Conservation (phyloP, 2,888 invertebrate genomes). For the Clivina fossor region DNA sequence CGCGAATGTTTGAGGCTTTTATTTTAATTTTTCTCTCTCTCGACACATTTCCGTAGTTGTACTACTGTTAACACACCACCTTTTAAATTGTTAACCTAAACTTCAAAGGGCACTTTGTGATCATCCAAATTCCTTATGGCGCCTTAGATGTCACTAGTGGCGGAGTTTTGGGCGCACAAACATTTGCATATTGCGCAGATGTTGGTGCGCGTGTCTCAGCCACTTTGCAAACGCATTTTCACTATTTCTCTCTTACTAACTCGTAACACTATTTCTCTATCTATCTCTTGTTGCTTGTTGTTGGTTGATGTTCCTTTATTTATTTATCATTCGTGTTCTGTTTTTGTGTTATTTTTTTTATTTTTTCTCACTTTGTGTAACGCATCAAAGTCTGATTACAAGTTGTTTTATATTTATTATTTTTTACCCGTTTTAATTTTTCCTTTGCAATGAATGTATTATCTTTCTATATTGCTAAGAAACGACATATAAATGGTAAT, state of each 20-base stretch:
- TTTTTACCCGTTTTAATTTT: slow-evolving; percentile 6
- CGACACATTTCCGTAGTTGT: slow-evolving; percentile 33
- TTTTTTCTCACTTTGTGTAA: slow-evolving; percentile 3
- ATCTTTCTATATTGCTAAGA: slow-evolving; percentile 28
- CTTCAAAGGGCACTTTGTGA: slow-evolving; percentile 49
- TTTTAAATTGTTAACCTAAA: slow-evolving; percentile 35
- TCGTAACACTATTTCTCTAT: not conserved
- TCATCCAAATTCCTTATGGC: slow-evolving; percentile 54
- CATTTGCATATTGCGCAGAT: slow-evolving; percentile 8
- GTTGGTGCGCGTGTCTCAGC: not conserved
- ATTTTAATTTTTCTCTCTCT: no score
- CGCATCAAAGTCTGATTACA: not conserved
- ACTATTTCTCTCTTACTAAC: not conserved
- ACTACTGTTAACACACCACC: slow-evolving; percentile 22
- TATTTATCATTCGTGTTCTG: not conserved
- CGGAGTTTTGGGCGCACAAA: slow-evolving; percentile 2
- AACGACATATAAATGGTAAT: slow-evolving; percentile 8
- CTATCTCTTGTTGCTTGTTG: slow-evolving; percentile 26
- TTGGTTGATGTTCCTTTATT: slow-evolving; percentile 13
- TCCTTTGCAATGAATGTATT: slow-evolving; percentile 25
- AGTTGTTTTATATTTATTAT: not conserved
- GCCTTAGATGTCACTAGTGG: slow-evolving; percentile 45
- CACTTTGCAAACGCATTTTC: not conserved
- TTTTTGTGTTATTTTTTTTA: not conserved
- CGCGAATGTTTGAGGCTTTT: slow-evolving; percentile 48